A percentile compares a stretch with the other conserved stretches of the same genome.
Conservation (phyloP, 2,888 invertebrate species). For the Fabriciana adippe region DNA sequence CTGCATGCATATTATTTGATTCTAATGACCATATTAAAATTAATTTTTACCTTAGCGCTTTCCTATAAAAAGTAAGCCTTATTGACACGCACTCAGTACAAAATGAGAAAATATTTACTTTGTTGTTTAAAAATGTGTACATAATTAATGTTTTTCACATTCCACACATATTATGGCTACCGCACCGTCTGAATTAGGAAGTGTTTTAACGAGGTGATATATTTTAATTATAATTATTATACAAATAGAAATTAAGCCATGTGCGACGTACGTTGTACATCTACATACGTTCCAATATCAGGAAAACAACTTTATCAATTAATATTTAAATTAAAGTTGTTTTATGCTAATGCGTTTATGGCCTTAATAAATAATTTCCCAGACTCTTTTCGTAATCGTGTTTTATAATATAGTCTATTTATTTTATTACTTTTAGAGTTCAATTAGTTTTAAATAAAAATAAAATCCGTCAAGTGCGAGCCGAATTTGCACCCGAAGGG, state of each 20-base stretch:
- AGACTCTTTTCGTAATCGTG: too few species aligned
- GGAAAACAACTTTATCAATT: conserved; percentile 2
- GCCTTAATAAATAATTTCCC: too few species aligned
- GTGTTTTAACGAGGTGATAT: conserved; percentile 13
- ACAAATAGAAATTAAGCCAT: conserved; percentile 5
- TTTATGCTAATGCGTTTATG: too few species aligned
- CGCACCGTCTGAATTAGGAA: conserved; percentile 9
- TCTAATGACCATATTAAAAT: background rate
- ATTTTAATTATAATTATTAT: conserved; percentile 13
- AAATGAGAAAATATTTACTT: background rate
- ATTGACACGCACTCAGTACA: background rate
- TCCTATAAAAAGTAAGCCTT: background rate
- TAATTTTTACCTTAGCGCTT: background rate
- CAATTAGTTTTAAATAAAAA: too few species aligned
- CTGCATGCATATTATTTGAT: background rate
- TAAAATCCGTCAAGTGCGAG: too few species aligned
- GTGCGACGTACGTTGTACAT: background rate
- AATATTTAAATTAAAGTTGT: background rate
- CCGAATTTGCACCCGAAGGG: too few species aligned
- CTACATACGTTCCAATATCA: conserved; percentile 1
- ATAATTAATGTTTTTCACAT: conserved; percentile 5
- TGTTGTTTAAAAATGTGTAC: background rate
- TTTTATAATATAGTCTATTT: too few species aligned
- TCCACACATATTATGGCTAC: background rate
- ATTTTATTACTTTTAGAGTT: too few species aligned